A percentile compares a stretch with the other conserved stretches of the same genome.
Conservation (phyloP, 2,797 vertebrate species). For the Pseudomugil tenellus region DNA sequence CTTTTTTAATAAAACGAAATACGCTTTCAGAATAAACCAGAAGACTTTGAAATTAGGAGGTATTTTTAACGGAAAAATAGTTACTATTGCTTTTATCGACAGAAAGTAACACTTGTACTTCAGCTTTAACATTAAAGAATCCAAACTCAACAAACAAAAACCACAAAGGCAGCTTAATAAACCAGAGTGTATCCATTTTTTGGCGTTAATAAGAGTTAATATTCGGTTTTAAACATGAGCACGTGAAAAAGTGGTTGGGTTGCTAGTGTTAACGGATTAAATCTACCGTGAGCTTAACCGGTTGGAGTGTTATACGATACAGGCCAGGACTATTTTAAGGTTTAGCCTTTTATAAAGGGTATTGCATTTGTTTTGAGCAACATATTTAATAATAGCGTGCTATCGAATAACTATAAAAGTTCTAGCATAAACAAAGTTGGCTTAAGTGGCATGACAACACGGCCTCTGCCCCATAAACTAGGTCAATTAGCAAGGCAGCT, state of each 20-base stretch:
- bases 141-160: constrained; percentile 1
- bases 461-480: constrained; percentile 63
- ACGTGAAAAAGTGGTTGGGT: neutral
- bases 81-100: neutral
- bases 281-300: neutral
- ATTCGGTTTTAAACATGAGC: too few relatives aligned
- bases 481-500: constrained; percentile 69
- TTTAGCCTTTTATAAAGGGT: neutral
- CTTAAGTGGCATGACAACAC: constrained; percentile 39
- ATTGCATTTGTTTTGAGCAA: neutral
- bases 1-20: neutral
- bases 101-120: neutral
- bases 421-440: constrained; percentile 53
- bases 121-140: neutral
- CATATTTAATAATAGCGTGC: rapidly evolving
- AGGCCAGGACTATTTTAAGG: neutral
- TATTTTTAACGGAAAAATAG: too few relatives aligned
- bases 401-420: constrained; percentile 2
- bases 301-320: neutral
- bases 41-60: neutral
- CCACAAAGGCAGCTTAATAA: neutral
- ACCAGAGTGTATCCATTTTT: neutral
- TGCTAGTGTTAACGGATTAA: constrained; percentile 9
- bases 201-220: neutral
- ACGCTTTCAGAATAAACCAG: constrained; percentile 43